Evolutionary conservation across 2,797 vertebrate genomes (phyloP).

Genomic region (Chrysolophus pictus): DNA sequence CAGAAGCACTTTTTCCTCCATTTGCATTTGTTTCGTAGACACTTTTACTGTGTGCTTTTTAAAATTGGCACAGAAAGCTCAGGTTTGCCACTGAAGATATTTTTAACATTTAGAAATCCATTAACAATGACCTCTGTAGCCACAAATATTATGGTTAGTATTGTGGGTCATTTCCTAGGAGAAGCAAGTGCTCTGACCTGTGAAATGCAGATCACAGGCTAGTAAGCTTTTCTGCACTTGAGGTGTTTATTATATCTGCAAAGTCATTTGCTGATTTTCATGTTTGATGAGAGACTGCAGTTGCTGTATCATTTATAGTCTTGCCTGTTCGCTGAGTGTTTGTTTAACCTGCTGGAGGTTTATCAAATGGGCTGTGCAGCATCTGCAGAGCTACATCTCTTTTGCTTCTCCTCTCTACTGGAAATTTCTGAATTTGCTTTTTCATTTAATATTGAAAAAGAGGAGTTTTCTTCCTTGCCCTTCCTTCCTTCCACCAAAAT

Average conservation of each 20-base stretch:
- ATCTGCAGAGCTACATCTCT: constrained; percentile 19
- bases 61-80: not conserved
- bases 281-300: constrained; percentile 46
- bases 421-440: not conserved
- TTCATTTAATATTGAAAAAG: not conserved
- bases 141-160: not conserved
- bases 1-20: not conserved
- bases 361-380: constrained; percentile 35
- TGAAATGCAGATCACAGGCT: constrained; percentile 36
- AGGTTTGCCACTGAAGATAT: not conserved
- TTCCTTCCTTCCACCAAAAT: not conserved
- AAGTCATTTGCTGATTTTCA: constrained; percentile 49
- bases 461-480: not conserved
- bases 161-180: constrained; percentile 21
- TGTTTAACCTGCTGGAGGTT: constrained; percentile 58
- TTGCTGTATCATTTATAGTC: constrained; percentile 31
- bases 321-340: not conserved
- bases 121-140: constrained; percentile 48
- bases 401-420: not conserved
- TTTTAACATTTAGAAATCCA: constrained; percentile 29
- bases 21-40: constrained; percentile 8
- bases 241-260: constrained; percentile 57
- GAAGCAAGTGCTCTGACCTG: constrained; percentile 37
- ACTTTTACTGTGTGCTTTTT: not conserved
- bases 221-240: constrained; percentile 41